Evolutionary conservation across 1,140 invertebrate species (phyloP).

Genomic region (Camponotus pennsylvanicus): DNA sequence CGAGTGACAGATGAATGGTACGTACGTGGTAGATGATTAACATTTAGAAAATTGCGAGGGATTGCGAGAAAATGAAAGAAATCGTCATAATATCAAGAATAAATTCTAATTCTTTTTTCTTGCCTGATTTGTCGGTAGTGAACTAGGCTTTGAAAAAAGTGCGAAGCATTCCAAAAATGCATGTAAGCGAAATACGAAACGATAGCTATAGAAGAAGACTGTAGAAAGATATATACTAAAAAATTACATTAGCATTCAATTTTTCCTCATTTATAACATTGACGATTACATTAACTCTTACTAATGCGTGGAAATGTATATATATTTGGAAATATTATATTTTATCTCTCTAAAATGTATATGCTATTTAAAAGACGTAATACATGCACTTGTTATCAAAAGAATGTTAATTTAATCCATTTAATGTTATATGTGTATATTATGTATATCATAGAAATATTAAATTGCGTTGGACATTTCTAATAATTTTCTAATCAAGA

Average conservation of each 20-base stretch:
- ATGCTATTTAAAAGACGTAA: neutral
- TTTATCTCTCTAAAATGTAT: neutral
- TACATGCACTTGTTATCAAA: slow-evolving; percentile 6
- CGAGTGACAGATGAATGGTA: slow-evolving; percentile 67
- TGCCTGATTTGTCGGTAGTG: neutral
- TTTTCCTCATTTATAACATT: too few relatives aligned
- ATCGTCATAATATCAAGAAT: neutral
- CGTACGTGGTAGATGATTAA: slow-evolving; percentile 22
- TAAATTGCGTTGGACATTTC: slow-evolving; percentile 9
- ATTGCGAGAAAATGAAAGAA: neutral
- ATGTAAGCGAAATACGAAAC: slow-evolving; percentile 9
- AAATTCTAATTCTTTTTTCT: neutral
- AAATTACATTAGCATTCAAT: neutral
- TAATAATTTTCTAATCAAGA: neutral
- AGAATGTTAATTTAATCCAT: slow-evolving; percentile 62
- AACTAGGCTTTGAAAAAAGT: slow-evolving; percentile 7
- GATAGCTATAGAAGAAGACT: neutral
- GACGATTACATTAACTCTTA: neutral
- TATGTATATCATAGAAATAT: slow-evolving; percentile 65
- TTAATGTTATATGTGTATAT: slow-evolving; percentile 58
- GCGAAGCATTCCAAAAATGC: slow-evolving; percentile 13
- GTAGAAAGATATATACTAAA: neutral
- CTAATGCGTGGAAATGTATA: too few relatives aligned
- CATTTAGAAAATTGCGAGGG: neutral
- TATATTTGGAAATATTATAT: neutral